phyloP scores from a whole-genome alignment of 2,113 vertebrate species.

The Entomyzon cyanotis region DNA sequence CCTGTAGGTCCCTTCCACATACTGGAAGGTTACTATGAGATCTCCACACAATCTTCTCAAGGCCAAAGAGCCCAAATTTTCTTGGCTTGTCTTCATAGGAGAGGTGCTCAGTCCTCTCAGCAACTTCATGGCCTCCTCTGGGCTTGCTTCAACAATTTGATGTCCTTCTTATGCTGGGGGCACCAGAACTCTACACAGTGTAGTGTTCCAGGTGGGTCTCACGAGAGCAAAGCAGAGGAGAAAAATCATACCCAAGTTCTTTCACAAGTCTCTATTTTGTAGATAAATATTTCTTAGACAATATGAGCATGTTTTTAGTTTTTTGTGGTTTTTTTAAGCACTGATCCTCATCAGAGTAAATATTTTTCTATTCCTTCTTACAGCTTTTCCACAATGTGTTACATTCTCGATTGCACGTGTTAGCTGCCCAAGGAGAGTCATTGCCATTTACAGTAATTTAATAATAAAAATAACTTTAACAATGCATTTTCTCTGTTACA shows the following conservation, averaged over 20 bases:
- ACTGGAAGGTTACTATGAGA: not conserved
- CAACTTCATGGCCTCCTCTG: not conserved
- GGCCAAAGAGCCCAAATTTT: not conserved
- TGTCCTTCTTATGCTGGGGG: not conserved
- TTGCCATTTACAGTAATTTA: not conserved
- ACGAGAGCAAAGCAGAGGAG: not conserved
- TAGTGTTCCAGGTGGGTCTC: not conserved
- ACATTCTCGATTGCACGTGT: not conserved
- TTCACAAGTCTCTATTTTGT: not conserved
- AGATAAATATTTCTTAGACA: not conserved
- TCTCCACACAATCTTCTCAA: not conserved
- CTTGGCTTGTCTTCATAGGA: not conserved
- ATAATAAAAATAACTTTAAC: not conserved
- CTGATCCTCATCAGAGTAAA: not conserved
- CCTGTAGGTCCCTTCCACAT: not conserved
- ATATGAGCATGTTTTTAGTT: not conserved
- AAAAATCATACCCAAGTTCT: not conserved
- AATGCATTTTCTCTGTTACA: not conserved
- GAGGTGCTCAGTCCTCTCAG: not conserved
- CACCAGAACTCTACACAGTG: not conserved
- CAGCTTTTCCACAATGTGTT: not conserved
- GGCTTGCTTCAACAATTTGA: not conserved
- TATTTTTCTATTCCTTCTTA: not conserved
- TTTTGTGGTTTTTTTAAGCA: not conserved
- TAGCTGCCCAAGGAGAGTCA: not conserved